Evolutionary conservation across 2,113 vertebrate species (phyloP), one percentile per base, ranked within the genome.

Genomic region (Melanocharis versteri): DNA sequence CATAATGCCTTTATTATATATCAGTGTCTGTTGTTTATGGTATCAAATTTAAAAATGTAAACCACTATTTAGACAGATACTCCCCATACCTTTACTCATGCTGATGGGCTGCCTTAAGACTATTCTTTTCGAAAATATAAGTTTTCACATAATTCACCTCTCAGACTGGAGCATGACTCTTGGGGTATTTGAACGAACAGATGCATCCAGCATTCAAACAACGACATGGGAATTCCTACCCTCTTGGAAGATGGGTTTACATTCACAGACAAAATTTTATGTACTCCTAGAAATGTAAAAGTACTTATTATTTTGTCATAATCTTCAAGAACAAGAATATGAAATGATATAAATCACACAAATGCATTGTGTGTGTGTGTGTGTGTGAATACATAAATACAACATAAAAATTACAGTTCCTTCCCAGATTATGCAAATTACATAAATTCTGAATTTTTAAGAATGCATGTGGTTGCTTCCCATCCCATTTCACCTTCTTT

Each of bases 361-460:
- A 37, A 87, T 60, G 15, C 22, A 19, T 1, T 33, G 2, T 2
- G 1, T 18, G 2, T n/a, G 4, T 30, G 39, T 28, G 42, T n/a
- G n/a, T 15, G 24, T 18, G 2, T n/a, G 4, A 31, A 42, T 28
- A 47, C 33, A 58, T 17, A 83, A 72, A 62, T 9, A 47, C 24
- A 71, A 33, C 3, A 39, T 24, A 73, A 85, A n/a, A 81, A 16
- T 54, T 57, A 7, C 3, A 18, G 45, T 61, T 79, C 86, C 37
- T 79, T 58, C 45, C 16, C 27, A 53, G 24, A 47, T 77, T 60
- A 77, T 13, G 26, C 22, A 79, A 84, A 39, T 23, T 6, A 70
- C 40, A 68, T 50, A 62, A 35, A 87, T 62, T 48, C 39, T 62
- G 11, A 65, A 50, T 45, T 91, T 92, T 53, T 62, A 84, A 89